Evolutionary conservation across 2,888 invertebrate species (phyloP).

Genomic region (Amiota minor): DNA sequence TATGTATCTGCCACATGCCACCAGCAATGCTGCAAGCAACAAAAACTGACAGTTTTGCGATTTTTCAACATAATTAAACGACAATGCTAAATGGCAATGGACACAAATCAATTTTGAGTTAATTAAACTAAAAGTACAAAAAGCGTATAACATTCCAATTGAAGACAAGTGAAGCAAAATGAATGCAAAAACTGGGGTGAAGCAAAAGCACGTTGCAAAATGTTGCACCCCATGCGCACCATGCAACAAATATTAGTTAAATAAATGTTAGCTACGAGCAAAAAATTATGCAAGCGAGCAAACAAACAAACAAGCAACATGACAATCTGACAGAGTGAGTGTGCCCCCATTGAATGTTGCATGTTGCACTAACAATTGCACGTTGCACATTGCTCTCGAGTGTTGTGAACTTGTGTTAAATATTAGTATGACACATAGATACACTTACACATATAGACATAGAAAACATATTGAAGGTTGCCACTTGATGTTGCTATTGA

Average conservation of each 20-base stretch:
- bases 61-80: slow-evolving; percentile 16
- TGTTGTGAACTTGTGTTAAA: slow-evolving; percentile 3
- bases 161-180: neutral
- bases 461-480: neutral
- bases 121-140: slow-evolving; percentile 24
- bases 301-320: slow-evolving; percentile 4
- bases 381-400: neutral
- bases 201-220: neutral
- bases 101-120: slow-evolving; percentile 26
- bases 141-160: neutral
- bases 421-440: neutral
- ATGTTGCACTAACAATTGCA: neutral
- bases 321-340: neutral
- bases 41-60: neutral
- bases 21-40: neutral
- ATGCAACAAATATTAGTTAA: slow-evolving; percentile 9
- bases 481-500: neutral
- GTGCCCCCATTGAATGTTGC: neutral
- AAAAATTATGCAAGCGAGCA: neutral
- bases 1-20: neutral
- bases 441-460: neutral
- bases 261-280: neutral
- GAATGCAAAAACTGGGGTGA: neutral
- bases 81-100: neutral
- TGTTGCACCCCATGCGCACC: neutral